These are phyloP conservation scores for Drosophila truncata DNA, from an alignment of 1,140 invertebrate species.

Conservation along the genomic window DNA sequence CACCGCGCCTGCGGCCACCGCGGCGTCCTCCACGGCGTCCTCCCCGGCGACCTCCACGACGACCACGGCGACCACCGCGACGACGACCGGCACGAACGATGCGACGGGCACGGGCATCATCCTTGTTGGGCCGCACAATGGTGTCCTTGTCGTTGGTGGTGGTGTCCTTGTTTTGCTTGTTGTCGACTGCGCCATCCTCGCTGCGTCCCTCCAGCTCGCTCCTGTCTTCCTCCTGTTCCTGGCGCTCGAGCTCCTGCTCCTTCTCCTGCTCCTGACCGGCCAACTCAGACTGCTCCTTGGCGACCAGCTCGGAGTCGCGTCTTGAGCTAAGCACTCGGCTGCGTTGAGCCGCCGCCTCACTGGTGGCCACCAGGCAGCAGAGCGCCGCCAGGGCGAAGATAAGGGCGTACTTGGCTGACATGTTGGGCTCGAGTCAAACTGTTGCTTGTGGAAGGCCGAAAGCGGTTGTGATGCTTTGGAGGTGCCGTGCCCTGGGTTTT, in stretches of 20 bases:
- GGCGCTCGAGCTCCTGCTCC: slow-evolving; percentile 13
- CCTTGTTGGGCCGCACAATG: slow-evolving; percentile 41
- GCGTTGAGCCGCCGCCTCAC: slow-evolving; percentile 55
- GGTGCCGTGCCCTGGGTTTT: slow-evolving; percentile 42
- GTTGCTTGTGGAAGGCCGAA: slow-evolving; percentile 62
- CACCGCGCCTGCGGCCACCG: slow-evolving; percentile 10
- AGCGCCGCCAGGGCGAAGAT: slow-evolving; percentile 70
- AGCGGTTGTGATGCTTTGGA: slow-evolving; percentile 67
- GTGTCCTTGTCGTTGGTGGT: slow-evolving; percentile 36
- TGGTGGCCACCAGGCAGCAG: slow-evolving; percentile 60
- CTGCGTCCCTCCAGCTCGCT: slow-evolving; percentile 31
- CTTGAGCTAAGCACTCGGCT: slow-evolving; percentile 38
- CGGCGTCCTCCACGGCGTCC: slow-evolving; percentile 36
- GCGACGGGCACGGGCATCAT: slow-evolving; percentile 67
- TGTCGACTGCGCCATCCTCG: slow-evolving; percentile 19
- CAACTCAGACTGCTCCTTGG: slow-evolving; percentile 7
- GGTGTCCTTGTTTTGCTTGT: slow-evolving; percentile 16
- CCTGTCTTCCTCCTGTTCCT: slow-evolving; percentile 13
- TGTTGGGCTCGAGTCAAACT: slow-evolving; percentile 30
- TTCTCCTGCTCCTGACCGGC: slow-evolving; percentile 31
- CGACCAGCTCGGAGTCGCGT: slow-evolving; percentile 35
- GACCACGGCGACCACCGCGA: slow-evolving; percentile 26
- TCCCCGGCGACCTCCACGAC: slow-evolving; percentile 26
- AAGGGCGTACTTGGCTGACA: slow-evolving; percentile 61
- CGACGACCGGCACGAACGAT: slow-evolving; percentile 57